Conservation (phyloP, 2,888 invertebrate species). For the Rhagonycha fulva region DNA sequence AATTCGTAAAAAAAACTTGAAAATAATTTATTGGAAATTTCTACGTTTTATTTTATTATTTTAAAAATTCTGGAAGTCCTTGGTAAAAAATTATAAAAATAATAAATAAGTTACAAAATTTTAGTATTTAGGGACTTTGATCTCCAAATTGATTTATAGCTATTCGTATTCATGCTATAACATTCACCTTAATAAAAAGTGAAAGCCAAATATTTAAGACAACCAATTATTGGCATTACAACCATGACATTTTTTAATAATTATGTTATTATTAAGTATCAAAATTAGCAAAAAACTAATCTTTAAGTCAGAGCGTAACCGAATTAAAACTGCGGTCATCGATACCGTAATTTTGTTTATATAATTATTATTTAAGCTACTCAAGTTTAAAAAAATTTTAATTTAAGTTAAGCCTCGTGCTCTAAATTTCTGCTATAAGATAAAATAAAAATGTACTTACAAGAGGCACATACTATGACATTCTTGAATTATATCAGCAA, state of each 20-base stretch:
- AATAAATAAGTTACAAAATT: neutral
- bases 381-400: neutral
- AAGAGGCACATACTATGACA: constrained; percentile 94
- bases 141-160: too few relatives aligned
- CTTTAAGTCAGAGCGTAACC: too few relatives aligned
- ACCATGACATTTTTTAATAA: neutral
- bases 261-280: neutral
- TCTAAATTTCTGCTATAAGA: neutral
- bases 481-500: constrained; percentile 92
- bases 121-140: neutral
- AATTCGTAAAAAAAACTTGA: too few relatives aligned
- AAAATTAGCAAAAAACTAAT: too few relatives aligned
- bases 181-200: neutral
- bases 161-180: neutral
- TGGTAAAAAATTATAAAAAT: too few relatives aligned
- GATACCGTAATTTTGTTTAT: neutral
- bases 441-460: constrained; percentile 64
- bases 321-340: too few relatives aligned
- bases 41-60: too few relatives aligned
- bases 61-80: too few relatives aligned
- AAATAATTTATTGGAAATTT: too few relatives aligned
- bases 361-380: neutral
- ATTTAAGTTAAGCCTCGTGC: neutral
- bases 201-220: neutral
- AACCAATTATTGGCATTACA: neutral